Conservation (phyloP, 2,888 invertebrate genomes). For the Zeuzera pyrina region DNA sequence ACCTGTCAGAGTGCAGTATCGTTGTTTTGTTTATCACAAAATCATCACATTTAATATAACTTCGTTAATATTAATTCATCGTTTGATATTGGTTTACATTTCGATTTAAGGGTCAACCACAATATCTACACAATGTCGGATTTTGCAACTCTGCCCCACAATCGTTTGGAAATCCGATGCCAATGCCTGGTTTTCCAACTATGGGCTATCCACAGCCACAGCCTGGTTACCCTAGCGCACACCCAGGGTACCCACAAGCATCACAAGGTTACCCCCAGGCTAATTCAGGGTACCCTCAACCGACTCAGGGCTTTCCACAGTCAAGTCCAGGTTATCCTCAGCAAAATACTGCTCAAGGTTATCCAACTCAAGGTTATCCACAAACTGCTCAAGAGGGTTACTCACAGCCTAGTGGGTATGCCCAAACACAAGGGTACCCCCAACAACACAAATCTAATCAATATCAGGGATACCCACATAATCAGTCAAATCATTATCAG, state of each 20-base stretch:
- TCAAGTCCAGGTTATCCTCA: slow-evolving; percentile 24
- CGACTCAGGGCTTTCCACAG: slow-evolving; percentile 30
- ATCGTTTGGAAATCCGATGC: slow-evolving; percentile 64
- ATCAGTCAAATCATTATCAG: too few relatives aligned
- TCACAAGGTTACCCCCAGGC: slow-evolving; percentile 20
- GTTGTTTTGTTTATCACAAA: slow-evolving; percentile 58
- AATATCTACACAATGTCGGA: slow-evolving; percentile 63
- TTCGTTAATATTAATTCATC: too few relatives aligned
- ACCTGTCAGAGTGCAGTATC: slow-evolving; percentile 7
- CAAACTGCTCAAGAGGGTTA: slow-evolving; percentile 25
- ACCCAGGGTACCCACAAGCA: slow-evolving; percentile 26
- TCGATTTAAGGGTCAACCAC: slow-evolving; percentile 67
- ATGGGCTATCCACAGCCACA: slow-evolving; percentile 51
- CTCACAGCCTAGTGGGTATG: slow-evolving; percentile 18
- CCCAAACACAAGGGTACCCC: slow-evolving; percentile 24
- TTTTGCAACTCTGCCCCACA: slow-evolving; percentile 63
- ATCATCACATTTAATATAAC: slow-evolving; percentile 8
- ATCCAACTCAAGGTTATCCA: slow-evolving; percentile 29
- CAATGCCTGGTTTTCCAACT: slow-evolving; percentile 57
- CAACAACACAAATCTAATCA: slow-evolving; percentile 26
- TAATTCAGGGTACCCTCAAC: slow-evolving; percentile 28
- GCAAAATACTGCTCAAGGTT: slow-evolving; percentile 13
- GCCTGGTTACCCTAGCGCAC: slow-evolving; percentile 46
- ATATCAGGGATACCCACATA: slow-evolving; percentile 40
- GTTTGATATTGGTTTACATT: slow-evolving; percentile 30